phyloP scores from a whole-genome alignment of 2,113 vertebrate genomes.

The Edolisoma coerulescens region DNA sequence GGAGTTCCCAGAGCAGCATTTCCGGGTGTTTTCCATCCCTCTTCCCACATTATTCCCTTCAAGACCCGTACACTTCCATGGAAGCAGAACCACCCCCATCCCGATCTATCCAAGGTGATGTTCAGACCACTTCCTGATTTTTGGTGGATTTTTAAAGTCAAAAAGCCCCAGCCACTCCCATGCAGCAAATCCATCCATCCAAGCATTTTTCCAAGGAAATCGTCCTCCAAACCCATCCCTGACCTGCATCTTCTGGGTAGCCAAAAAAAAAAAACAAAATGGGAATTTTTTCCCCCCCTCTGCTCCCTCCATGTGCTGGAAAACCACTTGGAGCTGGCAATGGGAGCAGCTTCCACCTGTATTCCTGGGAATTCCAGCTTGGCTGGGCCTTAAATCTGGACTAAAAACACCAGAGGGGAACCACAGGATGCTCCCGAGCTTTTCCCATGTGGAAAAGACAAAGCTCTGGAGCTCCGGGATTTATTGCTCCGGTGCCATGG shows the following conservation, averaged over 20 bases:
- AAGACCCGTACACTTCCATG: rapidly evolving
- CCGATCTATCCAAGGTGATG: not conserved
- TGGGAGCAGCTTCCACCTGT: not conserved
- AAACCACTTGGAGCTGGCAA: not conserved
- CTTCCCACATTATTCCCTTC: not conserved
- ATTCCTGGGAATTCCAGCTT: not conserved
- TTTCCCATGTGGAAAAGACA: not conserved
- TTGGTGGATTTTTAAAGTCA: not conserved
- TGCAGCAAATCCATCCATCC: not conserved
- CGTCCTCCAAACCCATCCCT: not conserved
- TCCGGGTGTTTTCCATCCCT: not conserved
- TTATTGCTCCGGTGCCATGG: rapidly evolving
- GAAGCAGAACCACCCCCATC: not conserved
- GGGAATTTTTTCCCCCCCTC: not conserved
- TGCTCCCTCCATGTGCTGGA: not conserved
- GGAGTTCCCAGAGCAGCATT: not conserved
- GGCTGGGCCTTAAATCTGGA: not conserved
- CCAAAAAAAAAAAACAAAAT: not conserved
- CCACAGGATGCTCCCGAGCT: not conserved
- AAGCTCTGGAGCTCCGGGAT: not conserved
- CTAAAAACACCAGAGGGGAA: not conserved
- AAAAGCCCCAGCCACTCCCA: not conserved
- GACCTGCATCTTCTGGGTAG: not conserved
- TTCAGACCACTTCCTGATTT: not conserved
- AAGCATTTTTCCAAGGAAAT: not conserved